These are phyloP conservation scores for Rhinoptilus africanus DNA, from an alignment of 2,113 vertebrate genomes.

Conservation along the genomic window DNA sequence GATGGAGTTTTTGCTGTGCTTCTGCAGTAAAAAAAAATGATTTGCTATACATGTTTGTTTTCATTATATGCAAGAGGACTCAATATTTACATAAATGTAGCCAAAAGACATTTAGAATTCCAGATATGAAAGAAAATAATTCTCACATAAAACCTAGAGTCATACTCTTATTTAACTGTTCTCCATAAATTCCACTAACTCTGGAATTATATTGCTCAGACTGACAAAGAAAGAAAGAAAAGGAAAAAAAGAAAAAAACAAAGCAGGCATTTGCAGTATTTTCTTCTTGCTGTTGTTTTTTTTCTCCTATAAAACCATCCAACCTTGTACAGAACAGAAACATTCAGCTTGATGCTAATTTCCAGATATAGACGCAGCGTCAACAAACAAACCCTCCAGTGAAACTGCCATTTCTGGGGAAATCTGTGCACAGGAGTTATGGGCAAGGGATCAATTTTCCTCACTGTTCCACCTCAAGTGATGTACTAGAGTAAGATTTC, in stretches of 20 bases:
- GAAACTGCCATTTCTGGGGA: slow-evolving; percentile 11
- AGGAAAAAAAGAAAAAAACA: background rate
- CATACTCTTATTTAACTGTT: background rate
- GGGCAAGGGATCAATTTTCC: background rate
- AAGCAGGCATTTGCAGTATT: background rate
- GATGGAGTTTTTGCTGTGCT: background rate
- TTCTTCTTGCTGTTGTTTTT: background rate
- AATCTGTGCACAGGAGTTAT: background rate
- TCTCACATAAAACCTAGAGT: background rate
- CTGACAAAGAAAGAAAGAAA: background rate
- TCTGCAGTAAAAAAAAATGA: background rate
- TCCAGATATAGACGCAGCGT: background rate
- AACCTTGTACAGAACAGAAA: background rate
- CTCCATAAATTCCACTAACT: background rate
- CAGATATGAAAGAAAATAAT: background rate
- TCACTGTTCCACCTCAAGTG: slow-evolving; percentile 1
- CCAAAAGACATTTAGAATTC: background rate
- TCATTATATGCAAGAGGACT: background rate
- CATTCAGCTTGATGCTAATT: slow-evolving; percentile 28
- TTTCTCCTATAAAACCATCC: background rate
- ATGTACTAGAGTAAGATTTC: background rate
- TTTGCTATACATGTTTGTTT: background rate
- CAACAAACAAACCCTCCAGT: slow-evolving; percentile 29
- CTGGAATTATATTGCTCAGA: background rate
- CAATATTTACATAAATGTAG: background rate